Evolutionary conservation across 2,797 vertebrate species (phyloP), one percentile per base, ranked within the genome.

Genomic region (Dendrocincla tyrannina): DNA sequence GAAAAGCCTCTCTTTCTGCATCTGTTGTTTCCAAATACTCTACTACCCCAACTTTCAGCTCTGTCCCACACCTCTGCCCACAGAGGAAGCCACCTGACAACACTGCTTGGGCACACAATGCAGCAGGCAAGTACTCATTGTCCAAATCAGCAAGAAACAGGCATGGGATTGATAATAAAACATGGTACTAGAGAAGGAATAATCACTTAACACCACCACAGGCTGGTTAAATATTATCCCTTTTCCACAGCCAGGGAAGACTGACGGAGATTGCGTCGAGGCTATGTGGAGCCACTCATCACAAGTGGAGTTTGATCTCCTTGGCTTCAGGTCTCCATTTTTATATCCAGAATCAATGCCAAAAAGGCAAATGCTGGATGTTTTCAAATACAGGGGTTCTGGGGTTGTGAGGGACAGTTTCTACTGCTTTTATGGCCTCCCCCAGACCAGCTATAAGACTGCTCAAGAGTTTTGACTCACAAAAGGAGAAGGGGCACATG

Each of bases 221-320:
- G 83, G 37, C 59, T 85, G 46, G 85, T 94, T 94, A 95, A 96
- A 85, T 67, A 91, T 94, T 95, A 82, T 13, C 73, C 44, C 19
- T 17, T 7, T 11, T 46, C 30, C 6, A 8, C 28, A 81, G 58
- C n/a, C 60, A 24, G 53, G 20, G 75, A 88, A 93, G 86, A 50
- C 11, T 22, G 37, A 50, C 0, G 0, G 55, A 55, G 46, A 10
- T 14, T 10, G 22, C 14, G 28, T 32, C 0, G 0, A 80, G 73
- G 17, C 32, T 75, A 13, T 15, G 0, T 0, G 2, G 25, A 93
- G 59, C 41, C 42, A 20, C 32, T 72, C 2, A 0, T 60, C 19
- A 58, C 20, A 56, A 1, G 1, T 7, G 7, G 32, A 47, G 63
- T 75, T 95, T 81, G 76, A 44, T 81, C 55, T 86, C 9, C 20